These are phyloP conservation scores for Hippocampus mohnikei DNA, from an alignment of 2,113 vertebrate species.

Conservation along the genomic window DNA sequence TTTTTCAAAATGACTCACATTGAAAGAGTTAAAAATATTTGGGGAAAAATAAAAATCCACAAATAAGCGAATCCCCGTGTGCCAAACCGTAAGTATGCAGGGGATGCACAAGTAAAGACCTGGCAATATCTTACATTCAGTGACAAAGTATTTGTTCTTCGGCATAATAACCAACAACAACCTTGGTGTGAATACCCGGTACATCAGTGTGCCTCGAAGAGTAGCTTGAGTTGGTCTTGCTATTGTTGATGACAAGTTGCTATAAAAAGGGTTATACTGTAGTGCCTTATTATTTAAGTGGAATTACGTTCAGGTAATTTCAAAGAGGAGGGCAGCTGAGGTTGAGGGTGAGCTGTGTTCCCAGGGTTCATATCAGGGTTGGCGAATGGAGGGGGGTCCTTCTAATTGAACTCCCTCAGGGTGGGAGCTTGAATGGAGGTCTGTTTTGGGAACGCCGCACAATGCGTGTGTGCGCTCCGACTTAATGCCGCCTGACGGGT, in stretches of 20 bases:
- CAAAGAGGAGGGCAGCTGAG: background rate
- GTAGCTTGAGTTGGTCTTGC: background rate
- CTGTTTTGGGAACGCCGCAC: constrained; percentile 1
- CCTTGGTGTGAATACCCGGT: background rate
- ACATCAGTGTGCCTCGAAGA: background rate
- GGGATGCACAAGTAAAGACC: too few relatives aligned
- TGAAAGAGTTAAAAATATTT: too few relatives aligned
- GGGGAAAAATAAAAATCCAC: too few relatives aligned
- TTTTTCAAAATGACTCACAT: too few relatives aligned
- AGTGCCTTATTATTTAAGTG: background rate
- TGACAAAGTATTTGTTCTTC: background rate
- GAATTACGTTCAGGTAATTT: background rate
- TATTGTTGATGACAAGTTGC: constrained; percentile 1
- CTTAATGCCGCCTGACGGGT: constrained; percentile 10
- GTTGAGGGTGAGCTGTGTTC: constrained; percentile 1
- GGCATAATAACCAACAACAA: background rate
- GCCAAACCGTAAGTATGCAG: too few relatives aligned
- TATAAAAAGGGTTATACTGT: background rate
- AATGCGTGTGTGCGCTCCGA: background rate
- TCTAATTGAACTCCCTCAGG: background rate
- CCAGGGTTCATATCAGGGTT: constrained; percentile 4
- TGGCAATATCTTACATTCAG: background rate
- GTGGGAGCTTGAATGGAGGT: constrained; percentile 2
- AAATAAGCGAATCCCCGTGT: too few relatives aligned
- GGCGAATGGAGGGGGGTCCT: background rate